Evolutionary conservation across 2,888 invertebrate genomes (phyloP), one percentile per base, ranked within the genome.

Genomic region (Caenorhabditis imperialis): DNA sequence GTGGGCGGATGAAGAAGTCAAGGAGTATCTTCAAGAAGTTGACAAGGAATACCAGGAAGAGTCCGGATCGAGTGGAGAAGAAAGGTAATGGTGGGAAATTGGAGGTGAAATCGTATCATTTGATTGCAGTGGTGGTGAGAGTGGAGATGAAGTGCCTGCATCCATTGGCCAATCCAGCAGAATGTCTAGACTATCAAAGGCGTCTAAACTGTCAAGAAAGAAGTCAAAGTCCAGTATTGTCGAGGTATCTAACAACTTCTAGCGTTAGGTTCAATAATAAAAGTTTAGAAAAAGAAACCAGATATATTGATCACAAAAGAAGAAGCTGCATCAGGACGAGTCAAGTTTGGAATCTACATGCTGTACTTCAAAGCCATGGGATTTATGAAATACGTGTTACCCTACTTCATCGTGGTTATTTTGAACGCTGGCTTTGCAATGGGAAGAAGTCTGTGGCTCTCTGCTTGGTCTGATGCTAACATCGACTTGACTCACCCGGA

Each of bases 391-490:
- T 81, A 84, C 54, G 75, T 81, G 3, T 37, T 83, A 3, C 82
- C 82, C 0, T 81, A 77, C 48, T 25, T 77, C 6, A 20, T 78
- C 7, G 63, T 61, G 2, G 60, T 75, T 10, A 25, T 71, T 6
- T 16, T 77, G 22, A 79, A 79, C 25, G 77, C 81, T 12, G 40
- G 63, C 8, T 78, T 84, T 23, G 79, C 83, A 27, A 85, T 85
- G 85, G 50, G 48, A 7, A 71, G 86, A 48, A 83, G 82, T 57
- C 61, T 86, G 16, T 86, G 86, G 86, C 75, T 86, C n/a, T 83
- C 86, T 30, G 81, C 76, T 25, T 86, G 86, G 82, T 86, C 86
- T 2, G 84, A 86, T 58, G 86, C 84, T 38, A 85, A 85, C 47
- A 75, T 75, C 7, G 61, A 74, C 40, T 47, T 71, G 10, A 51